phyloP scores from a whole-genome alignment of 2,797 vertebrate species.

The Alfaro cultratus region DNA sequence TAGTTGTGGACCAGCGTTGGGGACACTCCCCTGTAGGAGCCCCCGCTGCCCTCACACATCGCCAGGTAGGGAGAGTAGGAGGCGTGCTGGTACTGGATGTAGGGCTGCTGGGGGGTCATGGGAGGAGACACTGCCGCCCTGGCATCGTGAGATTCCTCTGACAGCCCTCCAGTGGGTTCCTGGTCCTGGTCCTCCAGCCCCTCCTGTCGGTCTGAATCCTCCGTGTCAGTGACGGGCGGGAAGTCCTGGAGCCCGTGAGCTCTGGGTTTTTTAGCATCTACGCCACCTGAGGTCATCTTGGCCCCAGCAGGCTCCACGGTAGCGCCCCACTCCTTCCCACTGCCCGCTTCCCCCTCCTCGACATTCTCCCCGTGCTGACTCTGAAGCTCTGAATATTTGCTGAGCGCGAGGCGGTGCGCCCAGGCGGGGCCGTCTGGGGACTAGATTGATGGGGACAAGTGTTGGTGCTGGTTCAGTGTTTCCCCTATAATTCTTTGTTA shows the following conservation, averaged over 20 bases:
- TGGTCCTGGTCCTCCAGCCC: constrained; percentile 84
- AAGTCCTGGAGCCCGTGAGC: constrained; percentile 75
- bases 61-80: constrained; percentile 90
- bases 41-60: constrained; percentile 92
- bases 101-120: constrained; percentile 94
- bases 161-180: constrained; percentile 86
- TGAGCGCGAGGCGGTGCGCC: constrained; percentile 90
- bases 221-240: constrained; percentile 68
- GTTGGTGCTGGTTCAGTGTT: constrained; percentile 77
- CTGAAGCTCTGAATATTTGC: constrained; percentile 90
- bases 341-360: constrained; percentile 90
- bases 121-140: constrained; percentile 90
- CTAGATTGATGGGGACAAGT: constrained; percentile 85
- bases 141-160: constrained; percentile 89
- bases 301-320: constrained; percentile 74
- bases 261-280: constrained; percentile 88
- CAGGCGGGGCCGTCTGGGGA: constrained; percentile 92
- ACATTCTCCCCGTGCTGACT: constrained; percentile 82
- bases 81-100: constrained; percentile 95
- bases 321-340: constrained; percentile 89
- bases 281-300: constrained; percentile 78
- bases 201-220: constrained; percentile 87
- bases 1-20: constrained; percentile 96
- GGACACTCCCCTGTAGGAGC: constrained; percentile 92
- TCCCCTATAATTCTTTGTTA: constrained; percentile 70